Conservation (phyloP, 2,113 vertebrate genomes). For the Sceloporus tristichus region DNA sequence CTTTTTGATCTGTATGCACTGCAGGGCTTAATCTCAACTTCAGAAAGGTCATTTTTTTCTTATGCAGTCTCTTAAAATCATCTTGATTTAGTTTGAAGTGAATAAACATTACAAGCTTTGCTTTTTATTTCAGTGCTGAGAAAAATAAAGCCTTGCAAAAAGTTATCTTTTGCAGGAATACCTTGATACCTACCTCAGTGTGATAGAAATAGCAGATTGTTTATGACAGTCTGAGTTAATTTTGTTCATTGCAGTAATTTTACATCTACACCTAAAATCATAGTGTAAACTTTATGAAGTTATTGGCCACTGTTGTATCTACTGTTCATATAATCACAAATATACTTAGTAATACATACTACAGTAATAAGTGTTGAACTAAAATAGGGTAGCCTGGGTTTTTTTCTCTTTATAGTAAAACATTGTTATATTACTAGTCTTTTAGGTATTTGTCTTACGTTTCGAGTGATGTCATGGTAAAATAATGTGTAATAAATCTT, state of each 20-base stretch:
- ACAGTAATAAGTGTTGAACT: not conserved
- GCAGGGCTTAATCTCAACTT: constrained; percentile 7
- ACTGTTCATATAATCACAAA: not conserved
- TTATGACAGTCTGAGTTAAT: not conserved
- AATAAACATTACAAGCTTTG: not conserved
- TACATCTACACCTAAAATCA: not conserved
- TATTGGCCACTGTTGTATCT: not conserved
- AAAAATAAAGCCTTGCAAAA: not conserved
- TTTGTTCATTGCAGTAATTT: not conserved
- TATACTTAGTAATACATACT: no score
- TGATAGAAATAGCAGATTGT: not conserved
- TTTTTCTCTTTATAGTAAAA: no score
- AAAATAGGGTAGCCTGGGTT: no score
- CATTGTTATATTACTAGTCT: not conserved
- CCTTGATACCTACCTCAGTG: not conserved
- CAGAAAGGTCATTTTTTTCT: constrained; percentile 14
- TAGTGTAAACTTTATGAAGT: not conserved
- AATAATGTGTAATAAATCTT: constrained; percentile 38
- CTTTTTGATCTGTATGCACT: constrained; percentile 13
- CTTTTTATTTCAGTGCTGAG: not conserved
- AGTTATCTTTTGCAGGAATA: not conserved
- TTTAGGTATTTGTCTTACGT: not conserved
- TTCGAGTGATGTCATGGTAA: not conserved
- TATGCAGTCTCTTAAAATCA: not conserved
- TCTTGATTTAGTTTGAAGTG: not conserved